phyloP scores from a whole-genome alignment of 1,140 invertebrate genomes.

The Pemphigus obesinymphae region DNA sequence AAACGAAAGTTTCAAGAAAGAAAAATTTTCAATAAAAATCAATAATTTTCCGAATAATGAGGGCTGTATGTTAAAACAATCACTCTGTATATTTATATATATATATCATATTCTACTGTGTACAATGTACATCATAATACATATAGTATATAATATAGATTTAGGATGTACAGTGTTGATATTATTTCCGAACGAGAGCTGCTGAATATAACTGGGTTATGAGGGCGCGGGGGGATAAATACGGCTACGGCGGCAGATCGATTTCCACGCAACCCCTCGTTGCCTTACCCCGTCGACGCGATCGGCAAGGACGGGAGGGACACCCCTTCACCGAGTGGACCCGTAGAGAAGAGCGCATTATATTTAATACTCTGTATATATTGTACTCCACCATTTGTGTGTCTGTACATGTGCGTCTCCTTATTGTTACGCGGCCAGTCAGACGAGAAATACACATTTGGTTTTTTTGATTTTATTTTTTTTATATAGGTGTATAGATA shows the following conservation, averaged over 20 bases:
- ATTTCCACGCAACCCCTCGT: slow-evolving; percentile 18
- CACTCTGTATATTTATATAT: background rate
- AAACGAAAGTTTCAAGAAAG: no score
- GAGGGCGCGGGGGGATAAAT: background rate
- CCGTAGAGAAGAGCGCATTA: background rate
- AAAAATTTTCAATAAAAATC: no score
- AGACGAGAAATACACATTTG: slow-evolving; percentile 20
- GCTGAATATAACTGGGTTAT: slow-evolving; percentile 8
- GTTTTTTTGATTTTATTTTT: background rate
- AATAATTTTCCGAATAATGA: no score
- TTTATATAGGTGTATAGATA: no score
- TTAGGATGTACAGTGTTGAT: background rate
- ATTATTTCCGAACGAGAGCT: background rate
- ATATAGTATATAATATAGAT: background rate
- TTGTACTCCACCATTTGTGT: background rate
- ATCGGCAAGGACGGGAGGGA: background rate
- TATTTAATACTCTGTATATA: background rate
- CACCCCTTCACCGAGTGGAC: slow-evolving; percentile 16
- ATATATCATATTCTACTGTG: background rate
- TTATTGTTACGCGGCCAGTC: slow-evolving; percentile 29
- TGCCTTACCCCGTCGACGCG: background rate
- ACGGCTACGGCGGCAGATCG: background rate
- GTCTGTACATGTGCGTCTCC: background rate
- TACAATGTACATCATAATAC: background rate
- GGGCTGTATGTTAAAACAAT: no score